Evolutionary conservation across 2,113 vertebrate species (phyloP), one percentile per base, ranked within the genome.

Genomic region (Tetraodon nigroviridis): DNA sequence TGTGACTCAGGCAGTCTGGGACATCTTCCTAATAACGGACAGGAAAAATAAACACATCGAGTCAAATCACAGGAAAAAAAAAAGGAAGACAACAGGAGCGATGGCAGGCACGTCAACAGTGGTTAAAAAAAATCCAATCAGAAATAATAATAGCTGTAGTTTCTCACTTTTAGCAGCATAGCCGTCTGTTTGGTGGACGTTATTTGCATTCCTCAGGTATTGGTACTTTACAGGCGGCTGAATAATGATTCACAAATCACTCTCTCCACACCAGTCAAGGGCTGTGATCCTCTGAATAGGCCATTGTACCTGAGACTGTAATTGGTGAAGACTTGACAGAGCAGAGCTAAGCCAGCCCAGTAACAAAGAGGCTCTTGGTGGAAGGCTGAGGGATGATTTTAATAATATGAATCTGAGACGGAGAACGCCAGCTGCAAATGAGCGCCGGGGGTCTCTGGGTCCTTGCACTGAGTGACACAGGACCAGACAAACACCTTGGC

Each of bases 211-310:
- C 92, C 93, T 97, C 93, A 94, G 94, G 94, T 97, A 93, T 91
- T 92, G 90, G 91, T 92, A 94, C 93, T 92, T 93, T 90, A 92
- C 86, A 92, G 92, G 92, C 90, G 90, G 89, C 92, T 93, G 93
- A 93, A 96, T 97, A 98, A 97, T 95, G 94, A 97, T 95, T 95
- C 94, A 94, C 94, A 97, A 97, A 98, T 97, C 95, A 96, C 94
- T 89, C 93, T 92, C 91, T 92, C 91, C 91, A 90, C 92, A 90
- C 94, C 93, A 95, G 92, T 93, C 93, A 89, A 93, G 94, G 94
- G 94, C 95, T 96, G 93, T 92, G 94, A 95, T 97, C 92, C 93
- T 87, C 90, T 96, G 94, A 97, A 96, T 95, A 95, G 93, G 93
- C 93, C 90, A 95, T 96, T 98, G 94, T 98, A 96, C 92, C 94